Percentiles rank a stretch among this genome's conserved stretches.
Conservation (phyloP, 2,113 vertebrate genomes). For the Stictonetta naevosa region DNA sequence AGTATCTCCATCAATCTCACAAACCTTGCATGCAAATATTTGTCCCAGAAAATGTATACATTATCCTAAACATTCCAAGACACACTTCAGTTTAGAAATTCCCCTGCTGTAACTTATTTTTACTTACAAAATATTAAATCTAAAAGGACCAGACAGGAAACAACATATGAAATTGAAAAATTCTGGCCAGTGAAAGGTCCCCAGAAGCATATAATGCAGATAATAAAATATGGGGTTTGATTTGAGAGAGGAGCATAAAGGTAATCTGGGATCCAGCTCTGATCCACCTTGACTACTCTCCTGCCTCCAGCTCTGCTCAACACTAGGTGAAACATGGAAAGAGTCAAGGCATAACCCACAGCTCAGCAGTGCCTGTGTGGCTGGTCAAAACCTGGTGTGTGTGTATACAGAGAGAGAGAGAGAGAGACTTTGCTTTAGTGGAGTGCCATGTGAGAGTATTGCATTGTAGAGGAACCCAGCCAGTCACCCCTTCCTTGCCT, state of each 20-base stretch:
- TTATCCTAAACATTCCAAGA: not conserved
- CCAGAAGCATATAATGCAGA: not conserved
- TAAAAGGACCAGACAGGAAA: not conserved
- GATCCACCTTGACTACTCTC: not conserved
- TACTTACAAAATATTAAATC: not conserved
- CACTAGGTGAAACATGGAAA: not conserved
- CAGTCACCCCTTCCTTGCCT: not conserved
- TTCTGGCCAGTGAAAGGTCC: rapidly evolving
- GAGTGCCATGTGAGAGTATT: not conserved
- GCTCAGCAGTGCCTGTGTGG: not conserved
- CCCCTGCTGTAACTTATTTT: not conserved
- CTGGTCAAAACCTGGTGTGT: not conserved
- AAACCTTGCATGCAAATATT: not conserved
- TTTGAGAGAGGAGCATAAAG: not conserved
- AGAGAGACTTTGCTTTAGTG: not conserved
- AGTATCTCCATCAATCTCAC: not conserved
- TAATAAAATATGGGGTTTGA: not conserved
- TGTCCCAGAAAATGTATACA: not conserved
- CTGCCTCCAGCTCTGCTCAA: not conserved
- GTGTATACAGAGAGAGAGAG: not conserved
- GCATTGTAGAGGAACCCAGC: not conserved
- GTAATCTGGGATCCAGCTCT: not conserved
- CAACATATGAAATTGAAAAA: not conserved
- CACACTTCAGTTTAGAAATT: not conserved
- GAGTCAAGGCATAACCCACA: not conserved